Base-by-base conservation (phyloP, 1,140 invertebrate species). In the Cataglyphis hispanica region DNA sequence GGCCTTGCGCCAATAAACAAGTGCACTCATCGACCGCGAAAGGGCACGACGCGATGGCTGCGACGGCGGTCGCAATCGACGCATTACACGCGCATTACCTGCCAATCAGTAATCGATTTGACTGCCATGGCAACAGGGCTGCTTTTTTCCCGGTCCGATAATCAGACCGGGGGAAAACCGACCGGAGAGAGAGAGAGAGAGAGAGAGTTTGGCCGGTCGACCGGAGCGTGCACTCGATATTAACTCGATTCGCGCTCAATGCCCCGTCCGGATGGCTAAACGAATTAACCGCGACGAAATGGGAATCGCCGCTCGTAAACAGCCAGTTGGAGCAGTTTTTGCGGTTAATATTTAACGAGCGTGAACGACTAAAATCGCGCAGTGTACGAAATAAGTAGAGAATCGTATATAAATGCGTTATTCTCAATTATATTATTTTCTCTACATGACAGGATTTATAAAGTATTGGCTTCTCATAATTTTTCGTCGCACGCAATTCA, bases 21-120 rank as follows among this genome's bases (percentile, higher is more conserved):
- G 85, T 89, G 85, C 80, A 90, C 74, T 84, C 61, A 50, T 50
- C 58, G 75, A 53, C 53, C 83, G 56, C 64, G 76, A 80, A 89
- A 80, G 80, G 61, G 85, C 58, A 76, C 66, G 69, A 60, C 60
- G 53, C 66, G 69, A 60, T 60, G 53, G 43, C 60, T 11, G 50
- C 77, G 43, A 70, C 70, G 58, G 64, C 72, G 56, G 78, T 70
- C 60, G 78, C 81, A 56, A 75, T 89, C 81, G 88, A 89, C 69
- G 89, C 64, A 90, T 90, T 90, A 90, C 86, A 90, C 85, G 81
- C 86, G 88, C 86, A 90, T 90, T 90, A 90, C 86, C 88, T 90
- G 88, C 86, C 89, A 90, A 89, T 90, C 89, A 77, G 88, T 87
- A 90, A 90, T 90, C 88, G 89, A 90, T 90, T 90, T 85, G 85